These are phyloP conservation scores for Pionites leucogaster DNA, from an alignment of 2,113 vertebrate genomes.

Conservation along the genomic window DNA sequence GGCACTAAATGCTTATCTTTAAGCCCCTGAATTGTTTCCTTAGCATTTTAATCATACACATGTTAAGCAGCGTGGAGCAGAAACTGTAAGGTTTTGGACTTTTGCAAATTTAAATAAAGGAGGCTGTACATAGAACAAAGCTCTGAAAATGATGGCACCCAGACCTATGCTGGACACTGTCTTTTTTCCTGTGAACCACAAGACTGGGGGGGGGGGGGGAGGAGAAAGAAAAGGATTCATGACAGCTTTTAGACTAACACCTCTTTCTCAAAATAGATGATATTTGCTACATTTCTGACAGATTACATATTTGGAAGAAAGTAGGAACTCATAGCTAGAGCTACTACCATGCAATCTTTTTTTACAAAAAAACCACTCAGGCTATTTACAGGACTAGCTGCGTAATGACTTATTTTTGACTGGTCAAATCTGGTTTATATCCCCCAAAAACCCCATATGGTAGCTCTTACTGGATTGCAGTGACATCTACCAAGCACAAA, in stretches of 20 bases:
- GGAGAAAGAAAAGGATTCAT: neutral
- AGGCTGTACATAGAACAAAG: neutral
- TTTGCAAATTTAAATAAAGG: neutral
- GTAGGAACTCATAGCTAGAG: neutral
- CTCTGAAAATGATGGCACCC: neutral
- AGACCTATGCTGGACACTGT: neutral
- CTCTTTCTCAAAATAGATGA: neutral
- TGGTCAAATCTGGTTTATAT: neutral
- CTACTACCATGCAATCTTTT: neutral
- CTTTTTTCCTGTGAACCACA: neutral
- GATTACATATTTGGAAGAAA: neutral
- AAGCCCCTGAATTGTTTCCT: neutral
- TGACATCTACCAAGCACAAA: neutral
- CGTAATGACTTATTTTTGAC: neutral
- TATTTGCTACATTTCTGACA: neutral
- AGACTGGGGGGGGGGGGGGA: neutral
- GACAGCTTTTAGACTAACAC: neutral
- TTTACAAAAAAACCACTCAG: neutral
- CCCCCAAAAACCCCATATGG: neutral
- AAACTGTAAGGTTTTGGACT: neutral
- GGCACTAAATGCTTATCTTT: neutral
- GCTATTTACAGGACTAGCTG: neutral
- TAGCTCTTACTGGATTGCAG: neutral
- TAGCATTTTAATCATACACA: neutral
- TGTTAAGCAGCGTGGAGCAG: neutral